Evolutionary conservation across 1,140 invertebrate species (phyloP).

Genomic region (Helicoverpa armigera): DNA sequence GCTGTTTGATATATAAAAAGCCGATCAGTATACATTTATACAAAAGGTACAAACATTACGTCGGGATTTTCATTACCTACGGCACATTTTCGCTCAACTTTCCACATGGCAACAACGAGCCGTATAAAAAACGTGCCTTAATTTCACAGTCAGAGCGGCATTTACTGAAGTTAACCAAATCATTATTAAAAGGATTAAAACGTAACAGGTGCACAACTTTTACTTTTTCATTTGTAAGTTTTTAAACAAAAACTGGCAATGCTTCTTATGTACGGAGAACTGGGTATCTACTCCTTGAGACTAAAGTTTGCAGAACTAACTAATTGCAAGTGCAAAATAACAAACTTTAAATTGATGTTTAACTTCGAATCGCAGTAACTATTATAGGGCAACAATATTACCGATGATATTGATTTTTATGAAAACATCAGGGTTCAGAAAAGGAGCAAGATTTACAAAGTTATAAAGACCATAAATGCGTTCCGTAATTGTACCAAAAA

Average conservation of each 20-base stretch:
- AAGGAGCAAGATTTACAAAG: too few species aligned
- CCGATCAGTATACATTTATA: constrained; percentile 13
- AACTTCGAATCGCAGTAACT: constrained; percentile 22
- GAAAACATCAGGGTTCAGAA: too few species aligned
- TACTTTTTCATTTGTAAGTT: constrained; percentile 5
- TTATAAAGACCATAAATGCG: too few species aligned
- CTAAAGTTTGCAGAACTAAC: constrained; percentile 10
- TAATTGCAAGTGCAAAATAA: constrained; percentile 37
- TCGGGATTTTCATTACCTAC: constrained; percentile 21
- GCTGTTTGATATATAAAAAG: background rate
- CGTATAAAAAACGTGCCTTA: background rate
- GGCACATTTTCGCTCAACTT: constrained; percentile 11
- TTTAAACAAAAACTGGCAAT: constrained; percentile 9
- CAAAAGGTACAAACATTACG: constrained; percentile 9
- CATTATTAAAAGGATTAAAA: constrained; percentile 21
- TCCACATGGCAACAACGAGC: constrained; percentile 17
- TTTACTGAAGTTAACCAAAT: constrained; percentile 10
- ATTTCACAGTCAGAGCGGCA: background rate
- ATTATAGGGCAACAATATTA: constrained; percentile 23
- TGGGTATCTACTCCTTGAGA: constrained; percentile 28
- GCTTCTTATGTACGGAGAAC: background rate
- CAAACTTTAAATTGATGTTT: constrained; percentile 28
- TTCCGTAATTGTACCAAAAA: too few species aligned
- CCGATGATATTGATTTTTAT: background rate
- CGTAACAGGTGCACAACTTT: constrained; percentile 3